Conservation (phyloP, 2,797 vertebrate genomes). For the Buceros bicornis region DNA sequence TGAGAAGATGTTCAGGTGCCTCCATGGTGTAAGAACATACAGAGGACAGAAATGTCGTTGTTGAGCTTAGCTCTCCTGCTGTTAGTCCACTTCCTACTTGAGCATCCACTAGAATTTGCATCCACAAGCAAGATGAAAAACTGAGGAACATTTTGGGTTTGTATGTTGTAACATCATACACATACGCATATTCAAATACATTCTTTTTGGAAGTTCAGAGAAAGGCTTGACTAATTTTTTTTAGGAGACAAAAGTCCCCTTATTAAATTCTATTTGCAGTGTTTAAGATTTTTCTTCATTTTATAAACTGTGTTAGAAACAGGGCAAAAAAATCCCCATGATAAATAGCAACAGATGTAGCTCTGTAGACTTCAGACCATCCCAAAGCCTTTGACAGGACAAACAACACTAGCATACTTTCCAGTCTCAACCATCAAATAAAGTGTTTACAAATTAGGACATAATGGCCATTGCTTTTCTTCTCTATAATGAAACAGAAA, state of each 20-base stretch:
- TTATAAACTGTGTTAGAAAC: conserved; percentile 61
- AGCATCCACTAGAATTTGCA: not conserved
- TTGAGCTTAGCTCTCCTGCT: not conserved
- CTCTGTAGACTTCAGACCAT: conserved; percentile 50
- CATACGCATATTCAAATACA: not conserved
- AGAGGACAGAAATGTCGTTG: not conserved
- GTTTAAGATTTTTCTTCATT: conserved; percentile 57
- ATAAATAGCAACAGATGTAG: conserved; percentile 73
- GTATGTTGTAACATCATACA: not conserved
- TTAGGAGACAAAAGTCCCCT: not conserved
- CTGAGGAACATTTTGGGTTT: not conserved
- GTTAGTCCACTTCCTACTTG: not conserved
- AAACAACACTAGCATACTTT: conserved; percentile 46
- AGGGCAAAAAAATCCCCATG: not conserved
- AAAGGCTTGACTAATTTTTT: conserved; percentile 12
- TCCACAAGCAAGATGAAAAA: not conserved
- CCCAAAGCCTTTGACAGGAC: conserved; percentile 56
- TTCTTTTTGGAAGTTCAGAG: conserved; percentile 26
- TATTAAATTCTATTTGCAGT: conserved; percentile 52
- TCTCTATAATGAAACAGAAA: conserved; percentile 42
- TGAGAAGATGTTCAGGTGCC: not conserved
- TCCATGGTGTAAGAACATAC: fast-evolving
- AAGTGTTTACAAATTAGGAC: conserved; percentile 65
- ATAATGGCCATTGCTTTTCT: conserved; percentile 40
- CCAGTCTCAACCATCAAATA: conserved; percentile 39